Conservation (phyloP, 1,140 invertebrate genomes). For the Tetragnatha versicolor region DNA sequence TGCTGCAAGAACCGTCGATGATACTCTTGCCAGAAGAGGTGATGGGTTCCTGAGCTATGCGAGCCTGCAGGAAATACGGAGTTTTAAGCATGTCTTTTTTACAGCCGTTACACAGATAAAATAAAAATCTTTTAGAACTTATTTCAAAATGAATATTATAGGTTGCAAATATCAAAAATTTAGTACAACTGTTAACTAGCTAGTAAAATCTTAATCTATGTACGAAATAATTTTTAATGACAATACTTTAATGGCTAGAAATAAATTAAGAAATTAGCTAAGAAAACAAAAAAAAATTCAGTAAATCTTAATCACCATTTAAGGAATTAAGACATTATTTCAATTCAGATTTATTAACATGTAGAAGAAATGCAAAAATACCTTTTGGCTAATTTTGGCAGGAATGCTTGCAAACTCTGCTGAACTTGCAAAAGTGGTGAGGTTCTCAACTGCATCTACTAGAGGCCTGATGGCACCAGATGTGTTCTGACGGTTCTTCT, state of each 20-base stretch:
- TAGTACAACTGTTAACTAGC: neutral
- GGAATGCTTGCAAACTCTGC: slow-evolving; percentile 92
- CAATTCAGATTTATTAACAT: neutral
- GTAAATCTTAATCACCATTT: too few species aligned
- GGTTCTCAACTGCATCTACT: slow-evolving; percentile 87
- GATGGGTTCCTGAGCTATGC: slow-evolving; percentile 83
- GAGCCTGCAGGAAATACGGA: slow-evolving; percentile 66
- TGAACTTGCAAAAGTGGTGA: slow-evolving; percentile 91
- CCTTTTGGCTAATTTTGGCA: slow-evolving; percentile 79
- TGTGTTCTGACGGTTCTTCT: slow-evolving; percentile 78
- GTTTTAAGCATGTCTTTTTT: neutral
- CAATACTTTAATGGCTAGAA: neutral
- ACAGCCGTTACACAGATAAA: neutral
- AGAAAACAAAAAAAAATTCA: too few species aligned
- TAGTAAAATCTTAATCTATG: neutral
- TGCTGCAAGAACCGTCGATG: slow-evolving; percentile 83
- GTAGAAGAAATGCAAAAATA: neutral
- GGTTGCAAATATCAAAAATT: too few species aligned
- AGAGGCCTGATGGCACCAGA: slow-evolving; percentile 83
- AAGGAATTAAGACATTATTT: too few species aligned
- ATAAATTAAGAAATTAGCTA: too few species aligned
- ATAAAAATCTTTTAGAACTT: too few species aligned
- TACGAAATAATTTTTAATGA: neutral
- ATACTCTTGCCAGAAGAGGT: slow-evolving; percentile 81
- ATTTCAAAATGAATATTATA: too few species aligned